Base-by-base conservation (phyloP, 2,113 vertebrate species). In the Lasiurus borealis region DNA sequence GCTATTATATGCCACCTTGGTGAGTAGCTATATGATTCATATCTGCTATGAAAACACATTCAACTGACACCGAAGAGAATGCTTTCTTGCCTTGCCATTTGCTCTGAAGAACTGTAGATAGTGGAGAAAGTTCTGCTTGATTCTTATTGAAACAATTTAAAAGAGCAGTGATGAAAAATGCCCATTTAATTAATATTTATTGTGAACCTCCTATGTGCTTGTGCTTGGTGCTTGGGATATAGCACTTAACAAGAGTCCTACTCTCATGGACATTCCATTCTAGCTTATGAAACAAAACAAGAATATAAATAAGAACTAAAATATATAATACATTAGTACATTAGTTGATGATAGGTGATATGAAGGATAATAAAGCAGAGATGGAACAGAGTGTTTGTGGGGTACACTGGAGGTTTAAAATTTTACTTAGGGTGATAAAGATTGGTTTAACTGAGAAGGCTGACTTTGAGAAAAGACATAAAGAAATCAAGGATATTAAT, bases 301-400 rank as follows among this genome's bases (percentile, higher is more conserved):
- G 10, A 92, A 94, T 80, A 76, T 75, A 91, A n/a, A 1, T 64
- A 76, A 36, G 64, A 84, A 80, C 40, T 92, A 34, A 88, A 91
- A 93, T 34, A 25, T 23, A 15, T 54, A 66, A 2, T 88, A 57
- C 36, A 34, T 85, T 91, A 80, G 46, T 85, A 57, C 46, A 36
- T 85, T 92, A 73, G 46, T 85, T 71, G 16, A 12, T 77, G 36
- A 64, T 64, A 85, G 92, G 12, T 54, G 27, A 64, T 92, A 34
- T n/a, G 8, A 44, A 77, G 19, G 10, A 68, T 85, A 40, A 77
- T 69, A 46, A 76, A 91, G 15, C 11, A 96, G n/a, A 64, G 15
- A 46, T 29, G 14, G 21, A 0, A 40, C 54, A 88, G 19, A 77
- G 7, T 21, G 1, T 86, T 19, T 12, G 4, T 57, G 54, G 6